Evolutionary conservation across 1,140 invertebrate species (phyloP).

Genomic region (Spodoptera litura): DNA sequence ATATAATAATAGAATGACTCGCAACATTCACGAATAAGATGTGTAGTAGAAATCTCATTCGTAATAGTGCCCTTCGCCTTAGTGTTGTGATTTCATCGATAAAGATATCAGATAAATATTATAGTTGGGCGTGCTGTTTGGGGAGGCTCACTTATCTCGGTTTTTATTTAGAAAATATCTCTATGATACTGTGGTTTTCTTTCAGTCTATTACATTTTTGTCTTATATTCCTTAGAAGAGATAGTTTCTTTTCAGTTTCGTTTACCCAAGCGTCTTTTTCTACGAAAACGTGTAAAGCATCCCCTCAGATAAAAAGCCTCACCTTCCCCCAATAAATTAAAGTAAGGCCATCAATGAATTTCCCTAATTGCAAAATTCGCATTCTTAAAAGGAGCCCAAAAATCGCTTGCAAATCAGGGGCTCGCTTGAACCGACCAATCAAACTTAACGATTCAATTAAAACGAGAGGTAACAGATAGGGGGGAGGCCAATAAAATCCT

Average conservation of each 20-base stretch:
- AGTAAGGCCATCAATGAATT: conserved; percentile 31
- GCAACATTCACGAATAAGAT: conserved; percentile 74
- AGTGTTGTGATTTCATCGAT: conserved; percentile 58
- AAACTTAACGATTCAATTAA: conserved; percentile 78
- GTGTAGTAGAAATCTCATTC: conserved; percentile 75
- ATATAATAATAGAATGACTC: conserved; percentile 82
- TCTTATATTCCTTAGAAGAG: no score
- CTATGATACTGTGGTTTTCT: no score
- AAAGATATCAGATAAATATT: conserved; percentile 36
- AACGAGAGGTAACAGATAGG: conserved; percentile 65
- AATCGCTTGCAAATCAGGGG: conserved; percentile 47
- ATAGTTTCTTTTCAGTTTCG: no score
- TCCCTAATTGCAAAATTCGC: conserved; percentile 47
- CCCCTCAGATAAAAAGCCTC: neutral
- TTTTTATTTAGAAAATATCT: neutral
- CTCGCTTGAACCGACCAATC: conserved; percentile 61
- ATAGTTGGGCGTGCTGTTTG: neutral
- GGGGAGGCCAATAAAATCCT: conserved; percentile 68
- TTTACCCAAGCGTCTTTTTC: no score
- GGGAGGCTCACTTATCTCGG: neutral
- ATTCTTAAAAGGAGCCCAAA: conserved; percentile 49
- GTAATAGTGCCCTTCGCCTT: conserved; percentile 66
- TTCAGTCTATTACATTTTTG: no score
- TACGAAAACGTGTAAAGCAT: no score
- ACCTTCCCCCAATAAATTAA: conserved; percentile 23